phyloP scores from a whole-genome alignment of 2,888 invertebrate species.

The Caradrina clavipalpis region DNA sequence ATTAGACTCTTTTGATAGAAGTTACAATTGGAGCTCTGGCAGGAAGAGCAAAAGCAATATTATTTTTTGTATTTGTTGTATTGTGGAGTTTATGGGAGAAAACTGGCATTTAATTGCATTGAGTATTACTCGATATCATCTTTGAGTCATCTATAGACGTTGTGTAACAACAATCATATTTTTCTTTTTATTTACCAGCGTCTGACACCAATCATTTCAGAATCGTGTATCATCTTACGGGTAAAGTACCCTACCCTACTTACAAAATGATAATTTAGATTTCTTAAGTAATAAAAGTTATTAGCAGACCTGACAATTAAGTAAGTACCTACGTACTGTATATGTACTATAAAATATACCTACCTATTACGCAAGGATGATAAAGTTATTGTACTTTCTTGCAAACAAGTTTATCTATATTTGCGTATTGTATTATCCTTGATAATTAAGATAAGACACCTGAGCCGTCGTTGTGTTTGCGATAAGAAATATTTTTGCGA shows the following conservation, averaged over 20 bases:
- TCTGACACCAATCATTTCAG: constrained; percentile 6
- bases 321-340: background rate
- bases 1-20: constrained; percentile 10
- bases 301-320: constrained; percentile 18
- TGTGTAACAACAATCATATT: constrained; percentile 7
- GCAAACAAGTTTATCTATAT: constrained; percentile 63
- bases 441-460: constrained; percentile 65
- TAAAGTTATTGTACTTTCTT: constrained; percentile 50
- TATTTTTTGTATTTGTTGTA: background rate
- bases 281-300: background rate
- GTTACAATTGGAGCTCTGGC: background rate
- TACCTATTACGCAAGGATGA: constrained; percentile 32
- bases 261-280: background rate
- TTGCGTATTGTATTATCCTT: constrained; percentile 58
- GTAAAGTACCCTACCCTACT: background rate
- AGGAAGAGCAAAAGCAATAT: background rate
- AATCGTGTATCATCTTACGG: background rate
- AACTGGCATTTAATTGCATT: constrained; percentile 3
- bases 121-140: constrained; percentile 1
- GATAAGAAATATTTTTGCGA: constrained; percentile 57
- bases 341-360: background rate
- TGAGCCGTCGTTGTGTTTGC: constrained; percentile 54
- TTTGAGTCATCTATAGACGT: constrained; percentile 2
- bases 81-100: background rate
- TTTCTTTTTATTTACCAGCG: background rate